Evolutionary conservation across 2,113 vertebrate genomes (phyloP).

Genomic region (Clarias gariepinus): DNA sequence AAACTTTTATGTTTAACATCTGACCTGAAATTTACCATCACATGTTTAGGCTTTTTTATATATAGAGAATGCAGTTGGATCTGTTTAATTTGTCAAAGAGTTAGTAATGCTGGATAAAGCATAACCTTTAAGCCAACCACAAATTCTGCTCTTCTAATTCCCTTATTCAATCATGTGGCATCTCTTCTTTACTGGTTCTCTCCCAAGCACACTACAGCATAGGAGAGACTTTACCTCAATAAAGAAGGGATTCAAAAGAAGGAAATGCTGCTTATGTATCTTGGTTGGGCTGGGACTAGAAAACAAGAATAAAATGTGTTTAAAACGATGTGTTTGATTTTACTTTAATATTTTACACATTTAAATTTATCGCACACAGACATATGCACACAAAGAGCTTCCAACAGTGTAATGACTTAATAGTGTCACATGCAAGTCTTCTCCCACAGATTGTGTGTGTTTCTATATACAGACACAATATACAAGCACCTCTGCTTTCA

Average conservation of each 20-base stretch:
- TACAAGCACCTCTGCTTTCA: too few species aligned
- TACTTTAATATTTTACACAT: too few species aligned
- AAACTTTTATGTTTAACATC: constrained; percentile 26
- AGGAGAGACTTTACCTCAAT: constrained; percentile 33
- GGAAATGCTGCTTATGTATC: constrained; percentile 22
- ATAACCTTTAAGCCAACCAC: neutral
- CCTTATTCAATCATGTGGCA: too few species aligned
- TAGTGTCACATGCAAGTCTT: too few species aligned
- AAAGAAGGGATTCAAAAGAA: constrained; percentile 29
- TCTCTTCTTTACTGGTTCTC: too few species aligned
- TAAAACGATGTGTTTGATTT: neutral
- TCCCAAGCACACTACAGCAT: too few species aligned
- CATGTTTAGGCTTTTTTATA: neutral
- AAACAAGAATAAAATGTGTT: constrained; percentile 16
- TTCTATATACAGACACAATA: too few species aligned
- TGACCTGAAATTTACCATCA: neutral
- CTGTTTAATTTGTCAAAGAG: neutral
- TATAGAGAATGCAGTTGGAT: neutral
- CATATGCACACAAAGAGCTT: too few species aligned
- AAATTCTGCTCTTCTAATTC: too few species aligned
- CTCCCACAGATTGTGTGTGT: too few species aligned
- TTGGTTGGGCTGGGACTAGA: neutral
- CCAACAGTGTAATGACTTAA: too few species aligned
- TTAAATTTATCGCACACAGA: too few species aligned
- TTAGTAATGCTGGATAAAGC: constrained; percentile 30